phyloP scores from a whole-genome alignment of 2,113 vertebrate species.

The Axis porcinus region DNA sequence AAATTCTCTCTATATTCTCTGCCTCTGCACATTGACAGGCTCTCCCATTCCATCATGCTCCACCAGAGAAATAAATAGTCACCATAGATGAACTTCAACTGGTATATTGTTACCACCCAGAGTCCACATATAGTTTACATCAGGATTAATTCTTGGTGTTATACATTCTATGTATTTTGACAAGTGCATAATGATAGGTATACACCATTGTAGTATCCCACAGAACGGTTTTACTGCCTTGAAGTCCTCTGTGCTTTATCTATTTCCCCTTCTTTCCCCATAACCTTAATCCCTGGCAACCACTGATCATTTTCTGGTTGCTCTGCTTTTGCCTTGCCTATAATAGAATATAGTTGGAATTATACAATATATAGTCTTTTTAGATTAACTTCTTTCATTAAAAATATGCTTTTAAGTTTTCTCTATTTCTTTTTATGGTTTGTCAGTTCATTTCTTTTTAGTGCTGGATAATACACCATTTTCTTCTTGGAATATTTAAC shows the following conservation, averaged over 20 bases:
- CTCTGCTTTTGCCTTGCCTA: neutral
- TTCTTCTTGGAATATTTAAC: neutral
- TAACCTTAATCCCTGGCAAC: neutral
- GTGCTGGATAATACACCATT: neutral
- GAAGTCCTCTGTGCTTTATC: neutral
- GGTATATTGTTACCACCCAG: neutral
- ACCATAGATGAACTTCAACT: neutral
- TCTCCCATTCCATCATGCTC: neutral
- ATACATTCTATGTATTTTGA: neutral
- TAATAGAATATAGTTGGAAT: neutral
- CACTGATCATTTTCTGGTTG: neutral
- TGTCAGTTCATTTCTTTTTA: neutral
- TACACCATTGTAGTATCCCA: neutral
- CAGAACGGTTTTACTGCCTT: neutral
- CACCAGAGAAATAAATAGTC: too few relatives aligned
- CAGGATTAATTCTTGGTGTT: neutral
- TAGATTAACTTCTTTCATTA: neutral
- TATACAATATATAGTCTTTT: neutral
- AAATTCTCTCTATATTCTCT: neutral
- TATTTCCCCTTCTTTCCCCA: neutral
- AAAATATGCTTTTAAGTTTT: neutral
- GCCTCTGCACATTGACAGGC: fast-evolving
- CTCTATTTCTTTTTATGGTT: neutral
- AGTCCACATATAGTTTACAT: neutral
- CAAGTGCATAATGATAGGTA: neutral